Evolutionary conservation across 1,140 invertebrate species (phyloP).

Genomic region (Portunus trituberculatus): DNA sequence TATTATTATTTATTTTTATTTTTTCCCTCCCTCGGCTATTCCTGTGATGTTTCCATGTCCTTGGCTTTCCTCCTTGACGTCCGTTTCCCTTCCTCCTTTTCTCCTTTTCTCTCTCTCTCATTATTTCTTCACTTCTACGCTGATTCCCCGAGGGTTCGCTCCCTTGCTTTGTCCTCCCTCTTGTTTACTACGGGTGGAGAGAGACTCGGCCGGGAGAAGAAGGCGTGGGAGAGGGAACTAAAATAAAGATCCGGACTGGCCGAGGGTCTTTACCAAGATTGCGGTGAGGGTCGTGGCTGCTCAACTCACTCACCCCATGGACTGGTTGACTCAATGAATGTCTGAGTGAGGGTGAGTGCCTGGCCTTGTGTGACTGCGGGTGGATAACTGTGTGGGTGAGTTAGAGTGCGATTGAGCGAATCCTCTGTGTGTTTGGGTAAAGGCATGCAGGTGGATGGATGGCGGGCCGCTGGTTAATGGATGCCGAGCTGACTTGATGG

Average conservation of each 20-base stretch:
- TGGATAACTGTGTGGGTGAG: constrained; percentile 39
- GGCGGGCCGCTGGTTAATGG: neutral
- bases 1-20: neutral
- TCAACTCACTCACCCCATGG: neutral
- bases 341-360: constrained; percentile 30
- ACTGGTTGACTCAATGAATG: neutral
- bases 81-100: neutral
- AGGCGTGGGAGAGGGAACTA: neutral
- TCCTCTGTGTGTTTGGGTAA: neutral
- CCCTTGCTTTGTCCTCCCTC: constrained; percentile 17
- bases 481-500: neutral
- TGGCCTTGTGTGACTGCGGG: neutral
- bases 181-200: neutral
- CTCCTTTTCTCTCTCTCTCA: neutral
- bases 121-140: neutral
- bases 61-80: neutral
- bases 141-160: neutral
- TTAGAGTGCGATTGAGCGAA: neutral
- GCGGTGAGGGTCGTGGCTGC: neutral
- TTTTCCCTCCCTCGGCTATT: neutral
- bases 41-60: neutral
- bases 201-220: neutral
- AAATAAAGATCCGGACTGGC: neutral
- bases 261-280: constrained; percentile 17
- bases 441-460: neutral